Conservation (phyloP, 2,113 vertebrate genomes). For the Sinocyclocheilus anophthalmus region DNA sequence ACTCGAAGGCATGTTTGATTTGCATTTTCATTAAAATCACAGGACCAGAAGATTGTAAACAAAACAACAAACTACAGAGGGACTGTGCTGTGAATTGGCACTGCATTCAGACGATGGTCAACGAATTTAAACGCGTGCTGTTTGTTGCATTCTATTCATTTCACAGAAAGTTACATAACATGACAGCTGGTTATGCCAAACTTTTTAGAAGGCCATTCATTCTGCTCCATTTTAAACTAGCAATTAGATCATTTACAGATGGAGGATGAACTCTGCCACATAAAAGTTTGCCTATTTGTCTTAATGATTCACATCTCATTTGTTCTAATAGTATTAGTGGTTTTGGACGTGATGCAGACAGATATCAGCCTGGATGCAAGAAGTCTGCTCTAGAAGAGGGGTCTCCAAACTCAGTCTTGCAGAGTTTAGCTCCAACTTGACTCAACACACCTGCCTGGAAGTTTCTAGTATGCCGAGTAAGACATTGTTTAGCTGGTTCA, state of each 20-base stretch:
- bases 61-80: neutral
- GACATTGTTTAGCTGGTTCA: too few relatives aligned
- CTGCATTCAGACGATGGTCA: neutral
- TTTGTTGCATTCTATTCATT: constrained; percentile 13
- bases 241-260: constrained; percentile 30
- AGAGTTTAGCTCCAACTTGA: too few relatives aligned
- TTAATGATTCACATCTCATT: neutral
- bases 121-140: neutral
- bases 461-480: too few relatives aligned
- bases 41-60: constrained; percentile 5
- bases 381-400: neutral
- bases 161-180: neutral
- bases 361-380: neutral
- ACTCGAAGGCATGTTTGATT: neutral
- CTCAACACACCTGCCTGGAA: too few relatives aligned
- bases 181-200: neutral
- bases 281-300: neutral
- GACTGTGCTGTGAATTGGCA: neutral
- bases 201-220: neutral
- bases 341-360: neutral
- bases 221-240: neutral
- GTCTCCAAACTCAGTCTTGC: too few relatives aligned
- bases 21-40: constrained; percentile 17
- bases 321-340: neutral
- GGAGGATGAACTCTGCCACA: constrained; percentile 4